Base-by-base conservation (phyloP, 2,888 invertebrate genomes). In the Embidobia sp. region DNA sequence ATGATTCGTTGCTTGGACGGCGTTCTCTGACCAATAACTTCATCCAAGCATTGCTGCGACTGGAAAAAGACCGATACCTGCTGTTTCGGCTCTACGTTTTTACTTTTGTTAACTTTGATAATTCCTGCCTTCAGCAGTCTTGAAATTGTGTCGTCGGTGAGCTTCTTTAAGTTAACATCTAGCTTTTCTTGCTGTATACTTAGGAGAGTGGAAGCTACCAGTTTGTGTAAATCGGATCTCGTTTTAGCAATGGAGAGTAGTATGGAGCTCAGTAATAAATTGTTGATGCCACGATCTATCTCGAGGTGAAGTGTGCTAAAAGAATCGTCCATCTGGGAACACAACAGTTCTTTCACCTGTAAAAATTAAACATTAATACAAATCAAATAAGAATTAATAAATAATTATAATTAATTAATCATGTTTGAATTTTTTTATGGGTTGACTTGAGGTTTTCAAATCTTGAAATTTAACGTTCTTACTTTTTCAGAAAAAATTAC, bases 211-310 rank as follows among this genome's bases (percentile, higher is more conserved):
- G 89, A 89, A 1, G 86, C 86, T n/a, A 93, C 85, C 49, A 96
- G 89, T 1, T 88, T 85, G 46, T 91, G 90, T 15, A 95, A 87
- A 44, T 90, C 88, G 0, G 81, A 82, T 26, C 92, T 90, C 1
- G 92, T 92, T 64, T 87, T 88, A 0, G 94, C 94, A 29, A 95
- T 90, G 0, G 91, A 90, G 15, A 95, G 90, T 35, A 94, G 93
- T 72, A 94, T 93, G 0, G 93, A 93, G 84, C 94, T 94, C 11
- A 96, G 89, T 69, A 95, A 89, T 51, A 95, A 90, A 35, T 92
- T 91, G 81, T 92, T 91, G 37, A 94, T 88, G 0, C 93, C 93
- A 53, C 89, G 90, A 27, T 91, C 90, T 48, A 90, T 90, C 27
- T 90, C 90, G 77, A 90, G 88, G 84, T 92, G 92, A 84, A 93